phyloP scores from a whole-genome alignment of 1,140 invertebrate genomes.

The Galleria mellonella region DNA sequence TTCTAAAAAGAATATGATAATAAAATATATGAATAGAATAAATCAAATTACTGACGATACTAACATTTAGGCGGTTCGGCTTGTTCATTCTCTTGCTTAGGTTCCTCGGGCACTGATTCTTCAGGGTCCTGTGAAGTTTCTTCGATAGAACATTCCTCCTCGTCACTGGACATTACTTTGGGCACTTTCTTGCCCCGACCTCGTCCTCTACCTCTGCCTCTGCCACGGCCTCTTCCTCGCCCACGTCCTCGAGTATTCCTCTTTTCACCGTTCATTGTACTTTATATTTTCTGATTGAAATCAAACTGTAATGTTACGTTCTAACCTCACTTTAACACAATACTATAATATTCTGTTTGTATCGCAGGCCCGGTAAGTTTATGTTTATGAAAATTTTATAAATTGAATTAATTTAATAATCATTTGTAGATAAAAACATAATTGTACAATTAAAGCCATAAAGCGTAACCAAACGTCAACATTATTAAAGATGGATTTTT shows the following conservation, averaged over 20 bases:
- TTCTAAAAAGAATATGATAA: too few species aligned
- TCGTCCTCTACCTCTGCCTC: conserved; percentile 80
- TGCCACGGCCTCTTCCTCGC: conserved; percentile 78
- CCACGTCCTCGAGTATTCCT: conserved; percentile 75
- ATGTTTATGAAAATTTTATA: too few species aligned
- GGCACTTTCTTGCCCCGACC: conserved; percentile 83
- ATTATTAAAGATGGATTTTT: too few species aligned
- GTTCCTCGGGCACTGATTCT: conserved; percentile 49
- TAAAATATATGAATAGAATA: too few species aligned
- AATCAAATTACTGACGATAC: too few species aligned
- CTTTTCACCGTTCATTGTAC: conserved; percentile 71
- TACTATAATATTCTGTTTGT: too few species aligned
- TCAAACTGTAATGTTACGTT: conserved; percentile 1
- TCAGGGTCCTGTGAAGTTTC: conserved; percentile 70
- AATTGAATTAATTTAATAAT: too few species aligned
- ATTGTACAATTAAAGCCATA: too few species aligned
- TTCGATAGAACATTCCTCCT: conserved; percentile 79
- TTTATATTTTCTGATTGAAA: neutral
- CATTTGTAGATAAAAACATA: too few species aligned
- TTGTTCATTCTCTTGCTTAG: conserved; percentile 73
- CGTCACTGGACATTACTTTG: conserved; percentile 84
- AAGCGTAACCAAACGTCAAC: too few species aligned
- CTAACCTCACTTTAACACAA: conserved; percentile 6
- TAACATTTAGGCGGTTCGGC: conserved; percentile 72
- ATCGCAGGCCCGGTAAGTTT: too few species aligned